Conservation (phyloP, 1,140 invertebrate genomes). For the Diachasma alloeum region DNA sequence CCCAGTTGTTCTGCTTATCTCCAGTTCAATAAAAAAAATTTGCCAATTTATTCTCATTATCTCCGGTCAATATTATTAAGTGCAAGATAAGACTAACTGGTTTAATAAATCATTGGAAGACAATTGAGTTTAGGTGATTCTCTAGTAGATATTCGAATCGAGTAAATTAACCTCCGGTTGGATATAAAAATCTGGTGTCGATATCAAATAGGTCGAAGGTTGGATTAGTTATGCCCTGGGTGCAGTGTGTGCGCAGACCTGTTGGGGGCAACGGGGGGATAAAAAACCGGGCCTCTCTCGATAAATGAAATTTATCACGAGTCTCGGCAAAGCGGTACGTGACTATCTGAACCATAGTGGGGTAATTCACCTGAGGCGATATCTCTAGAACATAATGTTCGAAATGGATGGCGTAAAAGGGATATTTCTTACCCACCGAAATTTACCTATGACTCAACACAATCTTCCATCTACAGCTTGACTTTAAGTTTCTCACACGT, state of each 20-base stretch:
- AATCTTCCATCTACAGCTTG: neutral
- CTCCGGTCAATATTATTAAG: neutral
- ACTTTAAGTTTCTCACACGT: too few relatives aligned
- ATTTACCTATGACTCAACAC: neutral
- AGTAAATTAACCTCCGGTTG: too few relatives aligned
- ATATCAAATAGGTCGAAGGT: neutral
- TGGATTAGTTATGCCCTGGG: neutral
- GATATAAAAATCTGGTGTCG: too few relatives aligned
- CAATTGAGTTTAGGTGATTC: neutral
- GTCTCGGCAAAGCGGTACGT: slow-evolving; percentile 10
- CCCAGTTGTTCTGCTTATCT: neutral
- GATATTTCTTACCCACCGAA: neutral
- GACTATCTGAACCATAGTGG: slow-evolving; percentile 9
- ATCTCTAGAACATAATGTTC: slow-evolving; percentile 2
- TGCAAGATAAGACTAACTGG: neutral
- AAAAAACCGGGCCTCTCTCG: neutral
- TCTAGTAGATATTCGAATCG: neutral
- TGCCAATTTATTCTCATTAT: neutral
- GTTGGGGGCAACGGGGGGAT: neutral
- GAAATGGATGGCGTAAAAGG: neutral
- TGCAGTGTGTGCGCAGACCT: neutral
- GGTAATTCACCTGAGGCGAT: slow-evolving; percentile 18
- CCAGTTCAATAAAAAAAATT: neutral
- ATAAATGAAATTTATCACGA: slow-evolving; percentile 24
- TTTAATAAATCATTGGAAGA: neutral